Evolutionary conservation across 2,888 invertebrate species (phyloP).

Genomic region (Muschampia plurimacula): DNA sequence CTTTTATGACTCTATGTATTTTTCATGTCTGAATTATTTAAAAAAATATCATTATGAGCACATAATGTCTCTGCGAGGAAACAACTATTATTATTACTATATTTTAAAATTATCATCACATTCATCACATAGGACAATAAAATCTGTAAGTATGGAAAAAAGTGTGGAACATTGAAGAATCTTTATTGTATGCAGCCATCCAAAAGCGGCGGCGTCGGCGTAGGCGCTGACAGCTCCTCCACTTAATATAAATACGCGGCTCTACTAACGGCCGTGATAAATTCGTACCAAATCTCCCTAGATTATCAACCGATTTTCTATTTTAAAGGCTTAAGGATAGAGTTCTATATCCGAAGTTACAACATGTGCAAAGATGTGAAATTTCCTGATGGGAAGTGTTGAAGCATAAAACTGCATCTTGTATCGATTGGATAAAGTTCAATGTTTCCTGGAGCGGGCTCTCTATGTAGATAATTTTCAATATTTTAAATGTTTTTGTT

Average conservation of each 20-base stretch:
- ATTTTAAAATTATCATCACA: neutral
- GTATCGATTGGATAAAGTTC: conserved; percentile 53
- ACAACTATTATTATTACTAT: neutral
- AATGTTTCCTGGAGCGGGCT: conserved; percentile 50
- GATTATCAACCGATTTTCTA: conserved; percentile 66
- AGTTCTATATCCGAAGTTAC: conserved; percentile 63
- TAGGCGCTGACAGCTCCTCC: conserved; percentile 83
- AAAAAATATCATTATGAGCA: neutral
- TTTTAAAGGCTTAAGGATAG: conserved; percentile 71
- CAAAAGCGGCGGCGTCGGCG: conserved; percentile 72
- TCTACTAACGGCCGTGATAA: conserved; percentile 77
- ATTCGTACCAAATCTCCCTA: conserved; percentile 66
- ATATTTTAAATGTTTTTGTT: conserved; percentile 58
- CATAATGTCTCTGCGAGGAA: neutral
- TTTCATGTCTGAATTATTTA: neutral
- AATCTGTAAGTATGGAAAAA: neutral
- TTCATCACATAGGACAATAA: neutral
- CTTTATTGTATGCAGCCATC: conserved; percentile 76
- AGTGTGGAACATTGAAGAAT: conserved; percentile 11
- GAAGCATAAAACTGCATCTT: conserved; percentile 52
- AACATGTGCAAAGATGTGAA: conserved; percentile 34
- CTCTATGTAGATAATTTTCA: conserved; percentile 56
- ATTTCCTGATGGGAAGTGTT: conserved; percentile 51
- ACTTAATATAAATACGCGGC: conserved; percentile 84
- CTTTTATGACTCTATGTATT: conserved; percentile 1